phyloP scores from a whole-genome alignment of 2,113 vertebrate species.

The Leptobrachium leishanense region DNA sequence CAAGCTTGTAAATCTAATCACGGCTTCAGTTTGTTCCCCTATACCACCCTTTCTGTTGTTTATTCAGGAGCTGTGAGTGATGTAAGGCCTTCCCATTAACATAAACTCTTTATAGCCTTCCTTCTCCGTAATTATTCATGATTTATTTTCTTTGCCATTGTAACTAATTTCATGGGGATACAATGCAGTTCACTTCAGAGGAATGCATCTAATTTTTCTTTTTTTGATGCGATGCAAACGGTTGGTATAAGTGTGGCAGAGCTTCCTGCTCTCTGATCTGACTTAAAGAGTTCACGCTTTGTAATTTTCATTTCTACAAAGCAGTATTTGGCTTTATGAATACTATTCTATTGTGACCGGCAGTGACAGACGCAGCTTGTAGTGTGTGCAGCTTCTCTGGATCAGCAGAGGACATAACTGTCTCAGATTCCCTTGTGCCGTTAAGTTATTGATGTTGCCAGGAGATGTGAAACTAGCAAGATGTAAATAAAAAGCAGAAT shows the following conservation, averaged over 20 bases:
- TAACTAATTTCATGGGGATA: too few relatives aligned
- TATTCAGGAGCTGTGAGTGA: too few relatives aligned
- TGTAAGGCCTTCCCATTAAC: too few relatives aligned
- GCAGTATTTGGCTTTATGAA: background rate
- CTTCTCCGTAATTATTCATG: too few relatives aligned
- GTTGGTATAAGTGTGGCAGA: background rate
- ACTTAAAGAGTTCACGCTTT: background rate
- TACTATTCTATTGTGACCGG: background rate
- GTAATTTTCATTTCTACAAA: background rate
- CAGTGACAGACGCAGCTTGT: background rate
- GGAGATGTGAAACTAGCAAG: constrained; percentile 27
- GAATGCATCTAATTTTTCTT: background rate
- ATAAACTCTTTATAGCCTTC: too few relatives aligned
- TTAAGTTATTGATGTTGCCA: constrained; percentile 33
- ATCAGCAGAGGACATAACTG: background rate
- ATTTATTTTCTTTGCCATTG: too few relatives aligned
- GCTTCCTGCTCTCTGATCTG: background rate
- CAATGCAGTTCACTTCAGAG: too few relatives aligned
- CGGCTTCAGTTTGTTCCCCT: too few relatives aligned
- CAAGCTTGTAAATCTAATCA: too few relatives aligned
- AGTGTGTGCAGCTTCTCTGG: constrained; percentile 16
- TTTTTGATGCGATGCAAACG: background rate
- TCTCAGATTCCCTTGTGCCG: constrained; percentile 11
- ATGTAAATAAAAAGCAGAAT: constrained; percentile 48
- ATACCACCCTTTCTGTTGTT: too few relatives aligned